These are phyloP conservation scores for Platysteira castanea DNA, from an alignment of 2,113 vertebrate species.

Conservation along the genomic window DNA sequence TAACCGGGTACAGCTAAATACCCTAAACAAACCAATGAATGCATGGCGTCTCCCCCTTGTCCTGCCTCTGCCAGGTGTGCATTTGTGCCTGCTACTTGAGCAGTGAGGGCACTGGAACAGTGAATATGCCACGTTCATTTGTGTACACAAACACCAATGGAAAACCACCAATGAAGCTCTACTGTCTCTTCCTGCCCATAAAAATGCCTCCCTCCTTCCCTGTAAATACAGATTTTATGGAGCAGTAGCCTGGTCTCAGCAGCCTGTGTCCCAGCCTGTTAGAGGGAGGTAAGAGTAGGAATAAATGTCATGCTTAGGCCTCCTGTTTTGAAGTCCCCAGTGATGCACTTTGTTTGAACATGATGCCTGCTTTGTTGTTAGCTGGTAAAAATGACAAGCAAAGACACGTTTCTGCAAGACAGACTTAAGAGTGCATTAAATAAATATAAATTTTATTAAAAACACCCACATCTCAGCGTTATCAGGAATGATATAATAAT, in stretches of 20 bases:
- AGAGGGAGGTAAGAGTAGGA: background rate
- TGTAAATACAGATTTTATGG: background rate
- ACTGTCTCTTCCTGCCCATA: background rate
- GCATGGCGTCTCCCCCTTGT: background rate
- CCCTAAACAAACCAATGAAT: background rate
- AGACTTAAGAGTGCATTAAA: conserved; percentile 87
- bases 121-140: background rate
- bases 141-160: background rate
- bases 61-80: background rate
- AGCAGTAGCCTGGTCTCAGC: background rate
- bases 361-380: background rate
- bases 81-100: background rate
- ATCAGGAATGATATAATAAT: conserved; percentile 99
- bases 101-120: background rate
- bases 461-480: conserved; percentile 98
- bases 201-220: background rate
- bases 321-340: background rate
- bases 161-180: background rate
- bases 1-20: background rate
- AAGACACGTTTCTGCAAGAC: conserved; percentile 45
- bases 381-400: background rate
- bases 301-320: background rate
- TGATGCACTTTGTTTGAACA: background rate
- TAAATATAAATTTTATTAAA: conserved; percentile 99
- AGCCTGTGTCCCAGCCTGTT: rapidly evolving